Base-by-base conservation (phyloP, 2,113 vertebrate species). In the Ciconia boyciana region DNA sequence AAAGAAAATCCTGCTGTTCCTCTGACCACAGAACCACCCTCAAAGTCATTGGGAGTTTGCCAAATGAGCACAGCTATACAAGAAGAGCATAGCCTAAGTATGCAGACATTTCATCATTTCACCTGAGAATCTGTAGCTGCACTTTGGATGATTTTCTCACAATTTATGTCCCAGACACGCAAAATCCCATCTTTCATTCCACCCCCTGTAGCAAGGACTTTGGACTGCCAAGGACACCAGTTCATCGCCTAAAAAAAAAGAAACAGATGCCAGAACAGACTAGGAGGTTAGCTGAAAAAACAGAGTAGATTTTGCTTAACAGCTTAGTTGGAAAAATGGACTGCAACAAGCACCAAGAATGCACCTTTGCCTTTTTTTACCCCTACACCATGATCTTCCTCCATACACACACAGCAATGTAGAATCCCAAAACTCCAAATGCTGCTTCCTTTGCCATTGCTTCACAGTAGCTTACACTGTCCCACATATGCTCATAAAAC, bases 151-250 rank as follows among this genome's bases (percentile, higher is more conserved):
- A 97, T 98, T 54, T 96, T 97, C 57, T 96, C 97, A 39, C 43
- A 68, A 36, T 96, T 96, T 77, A 97, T 89, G 72, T 98, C 98
- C 98, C 99, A 99, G 87, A 99, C 95, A 90, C 68, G 92, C 83
- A 99, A 97, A 92, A 95, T 62, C 61, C 98, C 98, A 54, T 99
- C 98, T 69, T 97, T 97, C 97, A 98, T 98, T 55, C 98, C 98
- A 29, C 98, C 98, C 66, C 98, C 98, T 15, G 98, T 96, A 71
- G 98, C 98, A 79, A 99, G 98, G 52, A 96, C 74, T 41, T 96
- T 69, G 60, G 96, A 92, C 92, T 98, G 97, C 98, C 99, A 99
- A 66, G 98, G 98, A 96, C 98, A 98, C 98, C 98, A 99, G 52
- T 95, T 98, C 93, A 98, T 87, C 25, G 98, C 98, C 98, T 98